Percentiles rank a stretch among this genome's conserved stretches.
Evolutionary conservation across 2,113 vertebrate genomes (phyloP).

Genomic region (Copsychus sechellarum): DNA sequence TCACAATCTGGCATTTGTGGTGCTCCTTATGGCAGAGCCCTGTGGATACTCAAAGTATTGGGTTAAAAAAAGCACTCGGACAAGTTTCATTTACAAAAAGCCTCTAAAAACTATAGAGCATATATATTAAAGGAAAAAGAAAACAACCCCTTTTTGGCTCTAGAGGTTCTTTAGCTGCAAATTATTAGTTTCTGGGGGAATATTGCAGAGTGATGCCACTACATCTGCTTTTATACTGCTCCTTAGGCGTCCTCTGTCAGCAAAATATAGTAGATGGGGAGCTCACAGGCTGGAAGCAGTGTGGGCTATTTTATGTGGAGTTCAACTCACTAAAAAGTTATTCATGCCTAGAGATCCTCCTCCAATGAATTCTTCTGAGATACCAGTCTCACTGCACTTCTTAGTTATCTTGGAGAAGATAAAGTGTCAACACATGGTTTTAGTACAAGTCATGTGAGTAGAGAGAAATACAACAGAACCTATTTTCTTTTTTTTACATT

Average conservation of each 20-base stretch:
- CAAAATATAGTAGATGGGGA: neutral
- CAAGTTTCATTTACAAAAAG: neutral
- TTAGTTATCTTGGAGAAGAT: neutral
- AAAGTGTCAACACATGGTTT: neutral
- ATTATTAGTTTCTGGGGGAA: neutral
- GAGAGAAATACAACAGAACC: neutral
- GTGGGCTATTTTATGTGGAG: neutral
- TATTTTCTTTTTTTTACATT: neutral
- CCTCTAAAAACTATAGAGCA: neutral
- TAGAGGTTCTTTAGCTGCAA: neutral
- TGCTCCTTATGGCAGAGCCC: neutral
- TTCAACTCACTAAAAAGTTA: neutral
- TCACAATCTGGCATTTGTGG: neutral
- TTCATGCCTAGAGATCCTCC: neutral
- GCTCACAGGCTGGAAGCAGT: neutral
- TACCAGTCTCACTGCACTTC: neutral
- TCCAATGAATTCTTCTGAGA: neutral
- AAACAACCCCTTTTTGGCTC: neutral
- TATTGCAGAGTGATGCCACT: neutral
- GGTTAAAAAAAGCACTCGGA: neutral
- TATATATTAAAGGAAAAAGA: neutral
- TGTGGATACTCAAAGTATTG: neutral
- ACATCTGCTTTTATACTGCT: neutral
- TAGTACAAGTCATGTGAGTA: fast-evolving
- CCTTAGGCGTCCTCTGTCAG: neutral